Conservation (phyloP, 2,113 vertebrate species). For the Trematomus loennbergii region DNA sequence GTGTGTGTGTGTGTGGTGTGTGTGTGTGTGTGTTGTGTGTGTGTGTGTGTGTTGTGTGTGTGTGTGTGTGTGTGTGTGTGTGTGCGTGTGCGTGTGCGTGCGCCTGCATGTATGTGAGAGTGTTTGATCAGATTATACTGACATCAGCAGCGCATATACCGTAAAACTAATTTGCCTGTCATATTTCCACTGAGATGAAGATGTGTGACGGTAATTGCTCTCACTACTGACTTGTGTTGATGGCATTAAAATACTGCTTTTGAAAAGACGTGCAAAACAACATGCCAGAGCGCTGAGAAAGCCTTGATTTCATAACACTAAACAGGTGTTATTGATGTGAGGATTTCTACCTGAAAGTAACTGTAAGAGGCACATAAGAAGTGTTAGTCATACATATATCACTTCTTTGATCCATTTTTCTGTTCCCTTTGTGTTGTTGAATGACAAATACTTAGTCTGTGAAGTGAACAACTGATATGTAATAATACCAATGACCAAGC, state of each 20-base stretch:
- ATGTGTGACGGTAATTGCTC: constrained; percentile 57
- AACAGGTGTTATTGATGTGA: not conserved
- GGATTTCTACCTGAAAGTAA: not conserved
- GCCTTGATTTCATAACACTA: not conserved
- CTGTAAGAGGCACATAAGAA: not conserved
- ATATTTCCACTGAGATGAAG: constrained; percentile 49
- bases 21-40: too few relatives aligned
- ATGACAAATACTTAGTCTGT: not conserved
- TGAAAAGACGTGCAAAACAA: constrained; percentile 18
- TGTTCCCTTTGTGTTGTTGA: constrained; percentile 1
- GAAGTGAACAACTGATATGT: constrained; percentile 19
- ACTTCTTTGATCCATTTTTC: not conserved
- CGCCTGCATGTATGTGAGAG: constrained; percentile 2
- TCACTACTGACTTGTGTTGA: constrained; percentile 36
- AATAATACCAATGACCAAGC: constrained; percentile 22
- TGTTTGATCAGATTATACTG: constrained; percentile 51
- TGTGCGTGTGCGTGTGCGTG: too few relatives aligned
- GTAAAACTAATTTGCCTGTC: constrained; percentile 53
- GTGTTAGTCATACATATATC: not conserved
- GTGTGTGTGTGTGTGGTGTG: not conserved
- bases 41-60: not conserved
- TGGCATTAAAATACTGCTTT: constrained; percentile 26
- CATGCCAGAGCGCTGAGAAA: not conserved
- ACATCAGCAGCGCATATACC: constrained; percentile 44
- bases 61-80: constrained; percentile 13